Evolutionary conservation across 2,888 invertebrate species (phyloP).

Genomic region (Ceraclea dissimilis): DNA sequence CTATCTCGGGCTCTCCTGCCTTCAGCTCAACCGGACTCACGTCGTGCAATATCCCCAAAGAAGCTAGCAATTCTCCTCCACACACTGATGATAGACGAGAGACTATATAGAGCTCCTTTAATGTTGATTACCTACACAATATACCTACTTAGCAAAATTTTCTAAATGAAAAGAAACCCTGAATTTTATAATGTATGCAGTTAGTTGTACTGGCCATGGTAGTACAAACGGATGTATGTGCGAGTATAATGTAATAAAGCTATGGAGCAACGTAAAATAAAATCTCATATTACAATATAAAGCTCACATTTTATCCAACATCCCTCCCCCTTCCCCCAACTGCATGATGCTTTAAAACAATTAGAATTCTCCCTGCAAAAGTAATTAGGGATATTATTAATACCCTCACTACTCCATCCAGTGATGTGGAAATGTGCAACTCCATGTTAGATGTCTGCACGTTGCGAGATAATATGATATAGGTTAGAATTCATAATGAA

Average conservation of each 20-base stretch:
- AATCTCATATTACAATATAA: background rate
- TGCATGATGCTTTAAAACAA: constrained; percentile 25
- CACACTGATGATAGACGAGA: no score
- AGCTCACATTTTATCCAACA: constrained; percentile 12
- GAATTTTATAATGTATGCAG: no score
- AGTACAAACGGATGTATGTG: background rate
- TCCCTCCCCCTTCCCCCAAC: constrained; percentile 7
- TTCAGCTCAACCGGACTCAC: no score
- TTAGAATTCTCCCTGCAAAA: constrained; percentile 27
- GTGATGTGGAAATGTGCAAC: constrained; percentile 19
- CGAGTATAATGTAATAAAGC: background rate
- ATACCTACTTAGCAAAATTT: no score
- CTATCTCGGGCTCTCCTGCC: no score
- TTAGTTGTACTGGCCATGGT: no score
- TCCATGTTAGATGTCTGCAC: background rate
- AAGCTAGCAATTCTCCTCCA: no score
- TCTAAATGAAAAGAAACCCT: no score
- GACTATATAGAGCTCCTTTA: no score
- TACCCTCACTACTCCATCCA: constrained; percentile 18
- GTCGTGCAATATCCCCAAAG: no score
- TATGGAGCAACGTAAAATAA: background rate
- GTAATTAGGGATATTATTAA: constrained; percentile 28
- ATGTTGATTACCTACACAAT: no score
- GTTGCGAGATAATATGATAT: background rate
- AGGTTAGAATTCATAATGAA: background rate